phyloP scores from a whole-genome alignment of 2,113 vertebrate genomes.

The Smithornis capensis region DNA sequence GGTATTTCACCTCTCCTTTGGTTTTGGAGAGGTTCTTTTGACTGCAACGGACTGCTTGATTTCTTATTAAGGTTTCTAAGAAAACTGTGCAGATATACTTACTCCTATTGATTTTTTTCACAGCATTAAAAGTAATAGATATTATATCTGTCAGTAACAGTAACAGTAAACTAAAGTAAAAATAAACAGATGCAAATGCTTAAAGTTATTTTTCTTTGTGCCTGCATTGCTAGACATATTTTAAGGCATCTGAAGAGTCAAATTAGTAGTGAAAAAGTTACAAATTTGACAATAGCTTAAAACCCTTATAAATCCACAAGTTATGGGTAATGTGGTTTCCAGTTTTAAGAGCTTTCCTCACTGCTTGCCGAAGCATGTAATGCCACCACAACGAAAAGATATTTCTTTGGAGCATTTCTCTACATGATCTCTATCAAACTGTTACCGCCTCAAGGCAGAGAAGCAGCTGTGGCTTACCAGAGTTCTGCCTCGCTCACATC shows the following conservation, averaged over 20 bases:
- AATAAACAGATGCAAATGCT: not conserved
- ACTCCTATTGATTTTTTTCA: not conserved
- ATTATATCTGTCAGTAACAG: not conserved
- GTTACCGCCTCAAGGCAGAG: not conserved
- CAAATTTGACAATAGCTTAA: not conserved
- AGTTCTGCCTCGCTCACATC: not conserved
- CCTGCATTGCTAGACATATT: not conserved
- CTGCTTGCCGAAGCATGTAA: not conserved
- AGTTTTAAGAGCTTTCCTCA: not conserved
- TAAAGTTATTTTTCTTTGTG: not conserved
- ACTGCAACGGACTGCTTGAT: not conserved
- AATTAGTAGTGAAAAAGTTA: not conserved
- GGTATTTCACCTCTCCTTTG: not conserved
- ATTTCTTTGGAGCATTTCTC: not conserved
- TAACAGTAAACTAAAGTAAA: not conserved
- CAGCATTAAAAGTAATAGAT: not conserved
- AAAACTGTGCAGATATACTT: not conserved
- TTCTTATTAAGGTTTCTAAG: not conserved
- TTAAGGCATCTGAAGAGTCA: not conserved
- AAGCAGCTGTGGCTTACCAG: rapidly evolving
- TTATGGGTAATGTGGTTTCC: not conserved
- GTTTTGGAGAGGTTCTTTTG: not conserved
- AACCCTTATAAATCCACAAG: not conserved
- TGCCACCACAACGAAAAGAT: rapidly evolving
- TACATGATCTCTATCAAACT: not conserved